These are phyloP conservation scores for Galerucella pusilla DNA, from an alignment of 2,888 invertebrate genomes.

Conservation along the genomic window DNA sequence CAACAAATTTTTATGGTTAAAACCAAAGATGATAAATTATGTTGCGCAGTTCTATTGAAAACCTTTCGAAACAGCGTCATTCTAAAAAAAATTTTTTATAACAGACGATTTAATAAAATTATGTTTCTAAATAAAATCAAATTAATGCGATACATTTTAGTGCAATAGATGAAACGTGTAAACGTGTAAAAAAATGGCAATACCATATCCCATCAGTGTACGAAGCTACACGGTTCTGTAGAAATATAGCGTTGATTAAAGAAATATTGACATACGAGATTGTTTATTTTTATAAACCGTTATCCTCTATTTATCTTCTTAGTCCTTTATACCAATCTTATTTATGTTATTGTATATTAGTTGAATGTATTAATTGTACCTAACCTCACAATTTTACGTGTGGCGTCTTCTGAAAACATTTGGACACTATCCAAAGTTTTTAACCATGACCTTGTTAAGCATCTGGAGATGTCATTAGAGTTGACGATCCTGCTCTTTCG, in stretches of 20 bases:
- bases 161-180: conserved; percentile 65
- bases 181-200: conserved; percentile 61
- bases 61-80: conserved; percentile 26
- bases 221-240: conserved; percentile 63
- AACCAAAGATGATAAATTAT: background rate
- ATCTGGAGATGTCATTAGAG: too few species aligned
- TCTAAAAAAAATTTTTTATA: conserved; percentile 3
- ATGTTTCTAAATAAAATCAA: conserved; percentile 20
- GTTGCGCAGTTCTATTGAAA: conserved; percentile 16
- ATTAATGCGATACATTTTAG: conserved; percentile 53
- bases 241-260: conserved; percentile 66
- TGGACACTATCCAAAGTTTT: too few species aligned
- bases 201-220: conserved; percentile 65
- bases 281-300: conserved; percentile 4
- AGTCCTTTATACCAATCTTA: background rate
- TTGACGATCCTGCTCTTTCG: too few species aligned
- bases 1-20: background rate
- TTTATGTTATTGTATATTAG: background rate
- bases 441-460: too few species aligned
- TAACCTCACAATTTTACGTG: background rate
- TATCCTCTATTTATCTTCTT: background rate
- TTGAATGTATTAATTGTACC: background rate
- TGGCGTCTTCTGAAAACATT: too few species aligned
- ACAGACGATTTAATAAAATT: background rate
- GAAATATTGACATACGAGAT: conserved; percentile 61